Percentiles rank a stretch among this genome's conserved stretches.
These are phyloP conservation scores for Amphiprion ocellaris DNA, from an alignment of 2,113 vertebrate genomes.

Conservation along the genomic window DNA sequence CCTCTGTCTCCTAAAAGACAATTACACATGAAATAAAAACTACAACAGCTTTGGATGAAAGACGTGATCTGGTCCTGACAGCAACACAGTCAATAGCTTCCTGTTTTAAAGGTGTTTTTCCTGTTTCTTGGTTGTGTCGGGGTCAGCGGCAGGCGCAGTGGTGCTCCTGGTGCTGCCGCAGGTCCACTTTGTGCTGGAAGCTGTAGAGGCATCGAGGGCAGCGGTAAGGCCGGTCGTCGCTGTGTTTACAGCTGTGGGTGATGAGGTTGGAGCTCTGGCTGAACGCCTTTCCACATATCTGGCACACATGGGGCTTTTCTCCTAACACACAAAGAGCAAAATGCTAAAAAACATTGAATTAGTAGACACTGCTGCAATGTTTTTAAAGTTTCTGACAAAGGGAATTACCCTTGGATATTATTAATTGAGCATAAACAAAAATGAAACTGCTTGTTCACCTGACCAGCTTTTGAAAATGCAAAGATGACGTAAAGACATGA, in stretches of 20 bases:
- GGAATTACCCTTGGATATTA: too few relatives aligned
- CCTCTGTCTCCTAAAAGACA: too few relatives aligned
- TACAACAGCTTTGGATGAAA: not conserved
- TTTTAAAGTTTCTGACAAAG: not conserved
- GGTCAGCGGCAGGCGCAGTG: constrained; percentile 56
- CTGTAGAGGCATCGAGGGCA: constrained; percentile 66
- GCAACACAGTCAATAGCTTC: constrained; percentile 5
- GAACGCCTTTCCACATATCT: constrained; percentile 84
- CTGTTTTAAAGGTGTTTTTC: not conserved
- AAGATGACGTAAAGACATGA: too few relatives aligned
- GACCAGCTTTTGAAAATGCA: too few relatives aligned
- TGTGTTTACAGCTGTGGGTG: constrained; percentile 85
- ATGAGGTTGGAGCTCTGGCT: constrained; percentile 87
- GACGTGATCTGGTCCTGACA: not conserved
- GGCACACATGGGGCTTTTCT: constrained; percentile 85
- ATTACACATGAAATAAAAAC: too few relatives aligned
- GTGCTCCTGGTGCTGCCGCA: constrained; percentile 65
- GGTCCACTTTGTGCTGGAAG: constrained; percentile 68
- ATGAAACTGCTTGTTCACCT: too few relatives aligned
- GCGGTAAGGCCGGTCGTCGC: constrained; percentile 63
- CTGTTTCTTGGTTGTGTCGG: not conserved
- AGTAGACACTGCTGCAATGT: not conserved
- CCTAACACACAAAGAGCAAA: constrained; percentile 53
- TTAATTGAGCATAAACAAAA: too few relatives aligned
- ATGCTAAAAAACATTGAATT: not conserved